A percentile compares a stretch with the other conserved stretches of the same genome.
phyloP scores from a whole-genome alignment of 2,888 invertebrate species.

The Ornithoptera priamus region DNA sequence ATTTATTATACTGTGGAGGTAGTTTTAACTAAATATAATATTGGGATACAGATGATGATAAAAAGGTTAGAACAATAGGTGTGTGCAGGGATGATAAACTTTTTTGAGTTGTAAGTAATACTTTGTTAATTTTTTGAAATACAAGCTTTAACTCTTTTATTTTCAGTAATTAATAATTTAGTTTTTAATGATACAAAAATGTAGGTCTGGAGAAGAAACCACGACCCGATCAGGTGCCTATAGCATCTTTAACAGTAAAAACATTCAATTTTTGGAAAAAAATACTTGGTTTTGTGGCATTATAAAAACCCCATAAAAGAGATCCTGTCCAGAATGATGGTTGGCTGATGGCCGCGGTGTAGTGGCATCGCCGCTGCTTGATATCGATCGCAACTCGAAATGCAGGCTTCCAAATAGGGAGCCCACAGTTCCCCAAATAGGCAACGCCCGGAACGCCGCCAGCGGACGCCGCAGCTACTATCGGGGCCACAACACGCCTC shows the following conservation, averaged over 20 bases:
- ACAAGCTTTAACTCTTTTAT: too few relatives aligned
- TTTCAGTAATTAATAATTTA: neutral
- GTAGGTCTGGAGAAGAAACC: too few relatives aligned
- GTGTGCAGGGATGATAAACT: too few relatives aligned
- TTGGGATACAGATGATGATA: too few relatives aligned
- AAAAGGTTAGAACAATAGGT: too few relatives aligned
- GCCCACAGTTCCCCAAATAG: slow-evolving; percentile 68
- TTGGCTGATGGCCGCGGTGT: slow-evolving; percentile 47
- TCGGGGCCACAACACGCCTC: slow-evolving; percentile 63
- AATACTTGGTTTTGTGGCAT: slow-evolving; percentile 25
- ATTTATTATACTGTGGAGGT: too few relatives aligned
- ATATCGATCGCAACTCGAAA: slow-evolving; percentile 71
- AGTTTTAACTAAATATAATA: too few relatives aligned
- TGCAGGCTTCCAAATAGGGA: slow-evolving; percentile 78
- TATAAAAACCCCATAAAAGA: slow-evolving; percentile 51
- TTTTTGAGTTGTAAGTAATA: too few relatives aligned
- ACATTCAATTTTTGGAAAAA: neutral
- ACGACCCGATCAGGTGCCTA: neutral
- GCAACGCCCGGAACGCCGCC: slow-evolving; percentile 55
- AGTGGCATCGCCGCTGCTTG: slow-evolving; percentile 51
- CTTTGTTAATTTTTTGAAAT: too few relatives aligned
- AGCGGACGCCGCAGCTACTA: slow-evolving; percentile 47
- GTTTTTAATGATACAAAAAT: neutral
- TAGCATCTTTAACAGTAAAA: neutral
- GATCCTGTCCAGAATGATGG: slow-evolving; percentile 53